Base-by-base conservation (phyloP, 2,888 invertebrate species). In the Chaetogeoica ovagalla region DNA sequence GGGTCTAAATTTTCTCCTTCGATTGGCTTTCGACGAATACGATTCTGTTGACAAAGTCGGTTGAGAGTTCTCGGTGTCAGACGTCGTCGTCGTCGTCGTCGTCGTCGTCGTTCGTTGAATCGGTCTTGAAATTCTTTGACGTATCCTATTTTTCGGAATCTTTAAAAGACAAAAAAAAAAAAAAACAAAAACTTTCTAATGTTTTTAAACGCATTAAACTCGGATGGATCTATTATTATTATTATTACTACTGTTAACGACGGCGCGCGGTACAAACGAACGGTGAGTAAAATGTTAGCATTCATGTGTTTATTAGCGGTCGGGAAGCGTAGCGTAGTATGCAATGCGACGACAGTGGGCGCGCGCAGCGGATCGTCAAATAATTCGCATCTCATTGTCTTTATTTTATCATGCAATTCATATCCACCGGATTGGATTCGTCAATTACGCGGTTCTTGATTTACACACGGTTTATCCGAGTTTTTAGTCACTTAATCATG, bases 51-150 rank as follows among this genome's bases (percentile, higher is more conserved):
- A 65, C 57, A 82, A 82, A 59, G 69, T 82, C 0, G 83, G 81
- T 17, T 70, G 65, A 23, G 83, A 59, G 52, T 83, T 81, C 39
- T 83, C 81, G 1, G 65, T 30, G 30, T 4, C 60, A 15, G 83
- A 82, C 8, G 83, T 82, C 1, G 82, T 82, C 23, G 84, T 83
- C 6, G 82, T 82, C 21, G 82, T 82, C 17, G 83, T 69, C 19
- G 83, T 71, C 17, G 82, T 66, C 17, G 77, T 81, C 4, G 77
- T 52, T 59, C 81, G 76, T 57, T 73, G 52, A 52, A 57, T 8
- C 0, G 76, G 71, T 52, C 81, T 75, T 48, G 82, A 79, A 13
- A 81, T 65, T 60, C 82, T 79, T 2, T 81, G 82, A 43, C 82
- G 81, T 17, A 81, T 79, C 30, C 77, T 63, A 48, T 83, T 65